phyloP scores from a whole-genome alignment of 2,113 vertebrate species.

The Campylomormyrus tamandua region DNA sequence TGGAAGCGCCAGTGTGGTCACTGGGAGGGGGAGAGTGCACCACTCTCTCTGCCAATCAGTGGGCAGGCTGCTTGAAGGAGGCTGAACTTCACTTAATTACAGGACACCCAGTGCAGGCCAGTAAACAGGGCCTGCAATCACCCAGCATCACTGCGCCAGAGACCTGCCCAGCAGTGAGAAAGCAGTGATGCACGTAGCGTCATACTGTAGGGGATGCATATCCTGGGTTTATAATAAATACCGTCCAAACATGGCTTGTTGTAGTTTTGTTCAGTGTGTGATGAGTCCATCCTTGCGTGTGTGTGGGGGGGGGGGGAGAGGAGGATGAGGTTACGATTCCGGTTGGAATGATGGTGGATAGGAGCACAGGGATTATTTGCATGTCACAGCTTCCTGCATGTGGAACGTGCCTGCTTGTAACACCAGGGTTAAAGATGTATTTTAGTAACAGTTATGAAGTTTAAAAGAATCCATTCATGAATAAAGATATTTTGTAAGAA shows the following conservation, averaged over 20 bases:
- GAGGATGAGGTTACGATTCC: neutral
- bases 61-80: neutral
- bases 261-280: slow-evolving; percentile 30
- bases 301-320: neutral
- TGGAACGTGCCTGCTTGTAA: slow-evolving; percentile 60
- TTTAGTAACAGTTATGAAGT: slow-evolving; percentile 65
- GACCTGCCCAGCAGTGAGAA: neutral
- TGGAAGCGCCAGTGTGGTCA: neutral
- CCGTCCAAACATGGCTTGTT: slow-evolving; percentile 47
- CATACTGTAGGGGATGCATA: neutral
- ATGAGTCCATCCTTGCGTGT: slow-evolving; percentile 11
- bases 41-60: neutral
- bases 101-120: neutral
- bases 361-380: slow-evolving; percentile 48
- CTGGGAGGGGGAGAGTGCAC: neutral
- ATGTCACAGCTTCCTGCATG: slow-evolving; percentile 69
- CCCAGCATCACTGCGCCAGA: neutral
- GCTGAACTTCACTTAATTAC: neutral
- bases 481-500: slow-evolving; percentile 61
- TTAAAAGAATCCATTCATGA: slow-evolving; percentile 42
- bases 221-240: slow-evolving; percentile 34
- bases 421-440: slow-evolving; percentile 52
- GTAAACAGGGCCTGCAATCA: neutral
- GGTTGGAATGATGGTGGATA: neutral
- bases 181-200: neutral